A percentile compares a stretch with the other conserved stretches of the same genome.
Conservation (phyloP, 2,797 vertebrate species). For the Anguilla pacifica region DNA sequence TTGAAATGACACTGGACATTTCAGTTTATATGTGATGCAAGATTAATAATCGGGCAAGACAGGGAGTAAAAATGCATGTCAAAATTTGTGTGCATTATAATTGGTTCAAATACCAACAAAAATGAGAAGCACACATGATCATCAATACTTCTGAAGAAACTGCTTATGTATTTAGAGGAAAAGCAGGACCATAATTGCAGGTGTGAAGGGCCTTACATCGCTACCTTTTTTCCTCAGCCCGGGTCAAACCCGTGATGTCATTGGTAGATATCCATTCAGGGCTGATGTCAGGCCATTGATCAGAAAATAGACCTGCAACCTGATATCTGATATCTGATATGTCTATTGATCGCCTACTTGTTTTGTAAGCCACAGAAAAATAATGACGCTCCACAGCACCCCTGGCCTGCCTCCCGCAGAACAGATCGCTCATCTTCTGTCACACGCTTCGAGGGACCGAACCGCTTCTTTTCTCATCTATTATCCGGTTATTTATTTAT, state of each 20-base stretch:
- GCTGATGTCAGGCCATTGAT: conserved; percentile 68
- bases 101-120: not conserved
- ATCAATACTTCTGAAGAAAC: not conserved
- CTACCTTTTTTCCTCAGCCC: not conserved
- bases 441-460: not conserved
- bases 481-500: not conserved
- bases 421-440: conserved; percentile 65
- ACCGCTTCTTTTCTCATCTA: not conserved
- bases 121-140: not conserved
- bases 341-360: conserved; percentile 61
- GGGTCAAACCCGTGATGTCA: conserved; percentile 54
- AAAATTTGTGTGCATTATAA: not conserved
- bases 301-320: conserved; percentile 61
- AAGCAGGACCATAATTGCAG: not conserved
- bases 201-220: not conserved
- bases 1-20: not conserved
- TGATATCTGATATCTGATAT: conserved; percentile 75
- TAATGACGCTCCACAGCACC: conserved; percentile 65
- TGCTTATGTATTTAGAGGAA: not conserved
- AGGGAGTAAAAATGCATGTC: not conserved
- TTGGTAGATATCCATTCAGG: conserved; percentile 59
- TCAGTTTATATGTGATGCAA: not conserved
- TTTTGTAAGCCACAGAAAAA: conserved; percentile 49
- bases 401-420: conserved; percentile 63
- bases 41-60: not conserved